A percentile compares a stretch with the other conserved stretches of the same genome.
Evolutionary conservation across 1,140 invertebrate genomes (phyloP).

Genomic region (Neodiprion lecontei): DNA sequence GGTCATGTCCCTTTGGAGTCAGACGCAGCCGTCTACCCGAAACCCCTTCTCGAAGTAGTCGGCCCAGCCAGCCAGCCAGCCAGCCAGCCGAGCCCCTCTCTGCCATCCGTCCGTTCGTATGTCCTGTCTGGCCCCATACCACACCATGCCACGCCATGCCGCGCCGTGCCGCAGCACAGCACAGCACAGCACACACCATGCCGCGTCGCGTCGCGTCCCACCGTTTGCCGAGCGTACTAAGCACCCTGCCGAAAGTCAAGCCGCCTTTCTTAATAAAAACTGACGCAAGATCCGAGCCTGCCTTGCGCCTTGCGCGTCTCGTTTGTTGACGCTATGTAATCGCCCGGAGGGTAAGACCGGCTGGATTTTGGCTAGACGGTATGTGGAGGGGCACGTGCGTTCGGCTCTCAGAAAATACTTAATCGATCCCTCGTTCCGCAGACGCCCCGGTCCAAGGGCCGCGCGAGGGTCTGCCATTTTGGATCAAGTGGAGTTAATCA

Average conservation of each 20-base stretch:
- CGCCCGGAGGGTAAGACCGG: background rate
- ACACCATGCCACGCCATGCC: background rate
- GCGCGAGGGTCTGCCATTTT: background rate
- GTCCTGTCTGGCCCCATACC: conserved; percentile 6
- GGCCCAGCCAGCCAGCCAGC: background rate
- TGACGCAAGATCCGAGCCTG: background rate
- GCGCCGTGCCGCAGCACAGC: too few species aligned
- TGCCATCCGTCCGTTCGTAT: conserved; percentile 6
- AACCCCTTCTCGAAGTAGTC: conserved; percentile 6
- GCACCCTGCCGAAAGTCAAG: conserved; percentile 4
- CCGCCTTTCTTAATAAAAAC: background rate
- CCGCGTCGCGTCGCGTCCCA: background rate
- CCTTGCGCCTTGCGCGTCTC: background rate
- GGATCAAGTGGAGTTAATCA: conserved; percentile 4
- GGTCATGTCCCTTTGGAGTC: conserved; percentile 6
- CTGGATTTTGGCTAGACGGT: conserved; percentile 3
- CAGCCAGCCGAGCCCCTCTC: background rate
- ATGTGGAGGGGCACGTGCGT: background rate
- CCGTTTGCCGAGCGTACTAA: background rate
- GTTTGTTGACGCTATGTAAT: background rate
- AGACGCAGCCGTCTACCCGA: conserved; percentile 6
- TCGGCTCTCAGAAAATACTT: background rate
- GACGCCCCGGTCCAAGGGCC: background rate
- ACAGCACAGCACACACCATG: too few species aligned
- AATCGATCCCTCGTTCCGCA: background rate